A percentile compares a stretch with the other conserved stretches of the same genome.
Evolutionary conservation across 2,888 invertebrate species (phyloP).

Genomic region (Conomelus anceps): DNA sequence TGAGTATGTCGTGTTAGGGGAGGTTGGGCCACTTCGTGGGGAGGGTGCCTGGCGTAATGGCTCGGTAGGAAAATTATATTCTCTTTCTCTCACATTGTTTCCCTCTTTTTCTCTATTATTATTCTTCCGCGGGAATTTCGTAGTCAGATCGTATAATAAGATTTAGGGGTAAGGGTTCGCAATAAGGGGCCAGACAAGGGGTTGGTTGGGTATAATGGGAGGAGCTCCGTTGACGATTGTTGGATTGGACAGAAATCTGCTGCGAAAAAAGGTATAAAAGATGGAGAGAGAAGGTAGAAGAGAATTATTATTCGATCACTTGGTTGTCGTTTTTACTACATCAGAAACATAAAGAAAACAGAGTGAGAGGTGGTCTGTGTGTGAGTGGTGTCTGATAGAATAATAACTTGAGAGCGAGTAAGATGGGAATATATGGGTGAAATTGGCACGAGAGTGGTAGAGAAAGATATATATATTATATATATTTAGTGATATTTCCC

Average conservation of each 20-base stretch:
- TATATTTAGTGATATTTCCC: background rate
- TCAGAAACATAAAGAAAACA: background rate
- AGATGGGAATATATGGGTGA: background rate
- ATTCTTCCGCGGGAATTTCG: background rate
- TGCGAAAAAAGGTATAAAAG: background rate
- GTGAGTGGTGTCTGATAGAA: background rate
- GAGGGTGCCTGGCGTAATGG: background rate
- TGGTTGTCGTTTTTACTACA: background rate
- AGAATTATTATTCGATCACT: background rate
- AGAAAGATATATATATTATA: no score
- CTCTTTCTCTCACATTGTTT: background rate
- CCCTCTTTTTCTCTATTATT: background rate
- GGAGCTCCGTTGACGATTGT: background rate
- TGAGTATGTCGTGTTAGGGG: background rate
- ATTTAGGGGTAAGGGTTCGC: background rate
- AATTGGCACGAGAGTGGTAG: background rate
- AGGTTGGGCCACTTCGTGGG: background rate
- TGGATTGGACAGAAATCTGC: background rate
- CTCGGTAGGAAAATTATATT: background rate
- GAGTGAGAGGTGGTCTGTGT: background rate
- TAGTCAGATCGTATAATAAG: background rate
- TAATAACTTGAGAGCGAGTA: background rate
- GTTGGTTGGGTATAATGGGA: background rate
- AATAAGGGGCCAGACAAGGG: background rate
- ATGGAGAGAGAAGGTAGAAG: background rate